Evolutionary conservation across 2,113 vertebrate species (phyloP).

Genomic region (Dolichotis patagonum): DNA sequence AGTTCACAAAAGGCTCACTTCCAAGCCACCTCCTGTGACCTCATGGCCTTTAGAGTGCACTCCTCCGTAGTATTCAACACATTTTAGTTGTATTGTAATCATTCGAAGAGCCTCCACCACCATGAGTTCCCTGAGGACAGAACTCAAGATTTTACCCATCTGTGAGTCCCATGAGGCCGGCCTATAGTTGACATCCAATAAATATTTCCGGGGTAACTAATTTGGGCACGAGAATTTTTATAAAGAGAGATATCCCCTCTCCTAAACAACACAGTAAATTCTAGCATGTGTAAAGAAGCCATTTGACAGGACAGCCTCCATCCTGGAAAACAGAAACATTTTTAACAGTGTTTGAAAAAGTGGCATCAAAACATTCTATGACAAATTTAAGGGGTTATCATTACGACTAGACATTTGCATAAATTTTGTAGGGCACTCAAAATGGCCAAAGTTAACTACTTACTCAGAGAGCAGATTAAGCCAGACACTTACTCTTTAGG

Average conservation of each 20-base stretch:
- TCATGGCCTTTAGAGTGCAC: accelerated
- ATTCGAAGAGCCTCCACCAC: not conserved
- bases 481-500: not conserved
- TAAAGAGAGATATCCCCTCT: not conserved
- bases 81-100: not conserved
- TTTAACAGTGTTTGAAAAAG: not conserved
- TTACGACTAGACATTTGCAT: not conserved
- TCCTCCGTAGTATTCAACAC: not conserved
- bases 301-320: not conserved
- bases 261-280: slow-evolving; percentile 2
- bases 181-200: not conserved
- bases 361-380: not conserved
- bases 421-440: not conserved
- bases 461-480: not conserved
- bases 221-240: not conserved
- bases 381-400: not conserved
- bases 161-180: not conserved
- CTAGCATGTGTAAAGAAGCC: not conserved
- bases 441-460: not conserved
- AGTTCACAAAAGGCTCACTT: not conserved
- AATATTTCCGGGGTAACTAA: not conserved
- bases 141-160: not conserved
- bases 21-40: not conserved
- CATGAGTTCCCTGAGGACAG: not conserved
- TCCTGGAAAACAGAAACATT: slow-evolving; percentile 60